These are phyloP conservation scores for Laothoe populi DNA, from an alignment of 2,888 invertebrate genomes.

Conservation along the genomic window DNA sequence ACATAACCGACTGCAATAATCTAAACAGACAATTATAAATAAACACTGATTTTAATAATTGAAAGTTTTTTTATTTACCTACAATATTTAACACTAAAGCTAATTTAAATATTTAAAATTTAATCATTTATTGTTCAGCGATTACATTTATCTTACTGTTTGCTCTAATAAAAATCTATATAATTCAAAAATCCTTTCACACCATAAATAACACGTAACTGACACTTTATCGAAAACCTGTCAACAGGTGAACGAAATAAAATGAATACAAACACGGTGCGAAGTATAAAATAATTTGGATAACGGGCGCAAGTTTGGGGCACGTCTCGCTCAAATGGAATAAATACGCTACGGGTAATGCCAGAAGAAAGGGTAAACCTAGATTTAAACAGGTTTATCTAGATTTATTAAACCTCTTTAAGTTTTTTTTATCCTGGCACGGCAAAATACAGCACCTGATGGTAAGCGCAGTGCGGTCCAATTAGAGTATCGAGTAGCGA, in stretches of 20 bases:
- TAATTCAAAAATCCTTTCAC: not conserved
- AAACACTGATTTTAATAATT: no score
- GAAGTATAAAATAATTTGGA: slow-evolving; percentile 3
- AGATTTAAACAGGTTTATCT: no score
- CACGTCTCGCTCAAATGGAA: not conserved
- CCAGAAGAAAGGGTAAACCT: no score
- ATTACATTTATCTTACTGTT: not conserved
- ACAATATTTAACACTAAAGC: not conserved
- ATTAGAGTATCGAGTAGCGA: no score
- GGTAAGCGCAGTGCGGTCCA: no score
- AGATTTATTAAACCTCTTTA: no score
- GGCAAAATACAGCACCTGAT: no score
- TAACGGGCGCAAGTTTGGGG: not conserved
- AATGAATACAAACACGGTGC: not conserved
- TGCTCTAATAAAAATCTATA: not conserved
- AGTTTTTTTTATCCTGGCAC: no score
- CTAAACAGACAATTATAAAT: no score
- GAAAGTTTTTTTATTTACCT: no score
- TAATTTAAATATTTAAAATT: not conserved
- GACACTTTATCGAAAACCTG: slow-evolving; percentile 6
- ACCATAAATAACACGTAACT: slow-evolving; percentile 1
- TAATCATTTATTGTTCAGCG: not conserved
- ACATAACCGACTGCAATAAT: no score
- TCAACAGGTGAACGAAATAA: slow-evolving; percentile 15
- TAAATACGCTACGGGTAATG: no score